Evolutionary conservation across 2,888 invertebrate species (phyloP).

Genomic region (Acronicta alni): DNA sequence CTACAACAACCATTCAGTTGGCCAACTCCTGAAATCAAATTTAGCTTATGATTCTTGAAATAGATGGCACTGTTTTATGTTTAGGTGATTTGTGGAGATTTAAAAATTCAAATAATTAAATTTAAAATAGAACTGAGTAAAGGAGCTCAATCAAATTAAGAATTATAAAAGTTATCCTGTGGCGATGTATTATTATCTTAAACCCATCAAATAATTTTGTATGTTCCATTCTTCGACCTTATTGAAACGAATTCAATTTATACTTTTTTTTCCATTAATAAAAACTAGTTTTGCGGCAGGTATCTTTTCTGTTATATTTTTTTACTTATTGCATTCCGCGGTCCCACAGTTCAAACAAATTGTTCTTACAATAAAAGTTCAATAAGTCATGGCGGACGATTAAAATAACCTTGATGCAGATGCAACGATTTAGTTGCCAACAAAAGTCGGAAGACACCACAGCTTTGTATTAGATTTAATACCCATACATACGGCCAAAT

Average conservation of each 20-base stretch:
- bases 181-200: not conserved
- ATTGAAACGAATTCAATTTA: not conserved
- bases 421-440: constrained; percentile 74
- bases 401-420: constrained; percentile 78
- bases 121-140: too few species aligned
- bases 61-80: constrained; percentile 31
- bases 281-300: not conserved
- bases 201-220: not conserved
- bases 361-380: constrained; percentile 65
- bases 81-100: too few species aligned
- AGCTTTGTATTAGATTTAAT: constrained; percentile 46
- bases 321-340: constrained; percentile 9
- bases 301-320: constrained; percentile 16
- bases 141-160: too few species aligned
- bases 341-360: constrained; percentile 44
- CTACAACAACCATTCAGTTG: not conserved
- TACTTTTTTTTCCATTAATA: not conserved
- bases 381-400: constrained; percentile 66
- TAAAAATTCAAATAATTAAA: too few species aligned
- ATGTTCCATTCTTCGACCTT: not conserved
- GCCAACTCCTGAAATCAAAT: not conserved
- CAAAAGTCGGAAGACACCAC: constrained; percentile 60
- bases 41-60: not conserved
- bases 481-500: constrained; percentile 24
- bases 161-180: too few species aligned